Evolutionary conservation across 2,113 vertebrate genomes (phyloP).

Genomic region (Oryzias woworae): DNA sequence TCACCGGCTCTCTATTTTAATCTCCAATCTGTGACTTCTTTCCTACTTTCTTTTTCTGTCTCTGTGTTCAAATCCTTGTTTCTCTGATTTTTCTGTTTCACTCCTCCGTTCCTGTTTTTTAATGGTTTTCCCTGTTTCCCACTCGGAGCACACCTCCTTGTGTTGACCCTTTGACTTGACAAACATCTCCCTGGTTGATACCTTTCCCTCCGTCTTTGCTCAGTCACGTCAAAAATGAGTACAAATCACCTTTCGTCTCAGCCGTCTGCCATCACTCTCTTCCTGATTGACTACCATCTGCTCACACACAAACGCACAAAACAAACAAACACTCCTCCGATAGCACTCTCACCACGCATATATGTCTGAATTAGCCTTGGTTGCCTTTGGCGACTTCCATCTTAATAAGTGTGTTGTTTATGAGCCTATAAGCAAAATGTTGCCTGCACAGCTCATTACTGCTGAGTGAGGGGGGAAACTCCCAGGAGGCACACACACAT

Average conservation of each 20-base stretch:
- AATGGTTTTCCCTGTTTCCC: not conserved
- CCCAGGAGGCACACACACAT: conserved; percentile 36
- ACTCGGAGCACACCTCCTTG: not conserved
- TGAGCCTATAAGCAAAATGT: conserved; percentile 70
- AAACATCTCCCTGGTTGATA: conserved; percentile 11
- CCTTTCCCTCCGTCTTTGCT: conserved; percentile 1
- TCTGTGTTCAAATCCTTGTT: conserved; percentile 26
- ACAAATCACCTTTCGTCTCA: conserved; percentile 26
- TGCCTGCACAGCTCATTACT: conserved; percentile 72
- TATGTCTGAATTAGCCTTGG: conserved; percentile 57
- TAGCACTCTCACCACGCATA: conserved; percentile 26
- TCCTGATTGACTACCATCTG: conserved; percentile 26
- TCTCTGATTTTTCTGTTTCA: not conserved
- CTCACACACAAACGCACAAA: conserved; percentile 10
- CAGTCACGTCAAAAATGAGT: conserved; percentile 28
- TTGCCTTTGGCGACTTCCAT: conserved; percentile 62
- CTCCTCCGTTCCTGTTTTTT: conserved; percentile 5
- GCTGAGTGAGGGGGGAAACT: conserved; percentile 61
- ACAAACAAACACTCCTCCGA: conserved; percentile 15
- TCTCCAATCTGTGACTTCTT: conserved; percentile 37
- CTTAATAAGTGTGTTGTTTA: conserved; percentile 76
- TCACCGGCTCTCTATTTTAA: conserved; percentile 59
- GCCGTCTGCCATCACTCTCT: conserved; percentile 41
- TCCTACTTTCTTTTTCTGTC: conserved; percentile 42
- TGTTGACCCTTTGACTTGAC: conserved; percentile 4